Conservation (phyloP, 2,113 vertebrate species). For the Chrysemys picta region DNA sequence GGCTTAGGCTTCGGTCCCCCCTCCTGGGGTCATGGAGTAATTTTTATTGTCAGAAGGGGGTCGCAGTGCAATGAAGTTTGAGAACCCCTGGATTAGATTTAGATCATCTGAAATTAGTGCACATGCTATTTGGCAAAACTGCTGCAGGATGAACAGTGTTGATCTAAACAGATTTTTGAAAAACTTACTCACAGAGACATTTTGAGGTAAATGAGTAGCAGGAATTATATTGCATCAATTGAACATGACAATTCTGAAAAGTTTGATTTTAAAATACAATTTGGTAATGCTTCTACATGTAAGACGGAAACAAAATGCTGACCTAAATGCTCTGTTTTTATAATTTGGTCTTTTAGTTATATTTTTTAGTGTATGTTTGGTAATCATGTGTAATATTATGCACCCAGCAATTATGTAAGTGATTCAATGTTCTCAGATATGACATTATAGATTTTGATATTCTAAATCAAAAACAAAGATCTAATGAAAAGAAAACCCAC, state of each 20-base stretch:
- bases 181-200: not conserved
- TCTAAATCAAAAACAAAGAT: not conserved
- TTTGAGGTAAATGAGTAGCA: not conserved
- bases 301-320: no score
- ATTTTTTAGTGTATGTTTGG: not conserved
- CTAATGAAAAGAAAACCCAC: not conserved
- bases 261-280: not conserved
- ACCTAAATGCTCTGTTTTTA: not conserved
- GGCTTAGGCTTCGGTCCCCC: no score
- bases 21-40: no score
- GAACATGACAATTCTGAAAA: not conserved
- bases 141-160: not conserved
- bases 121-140: not conserved
- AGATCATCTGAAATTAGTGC: not conserved
- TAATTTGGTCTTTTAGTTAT: not conserved
- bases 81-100: not conserved
- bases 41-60: no score
- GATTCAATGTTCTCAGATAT: not conserved
- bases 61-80: no score
- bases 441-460: not conserved
- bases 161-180: not conserved
- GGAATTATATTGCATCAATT: rapidly evolving
- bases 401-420: not conserved
- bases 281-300: no score
- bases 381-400: not conserved